These are phyloP conservation scores for Enteromius afrohamiltoni DNA, from an alignment of 2,797 vertebrate genomes.

Conservation along the genomic window DNA sequence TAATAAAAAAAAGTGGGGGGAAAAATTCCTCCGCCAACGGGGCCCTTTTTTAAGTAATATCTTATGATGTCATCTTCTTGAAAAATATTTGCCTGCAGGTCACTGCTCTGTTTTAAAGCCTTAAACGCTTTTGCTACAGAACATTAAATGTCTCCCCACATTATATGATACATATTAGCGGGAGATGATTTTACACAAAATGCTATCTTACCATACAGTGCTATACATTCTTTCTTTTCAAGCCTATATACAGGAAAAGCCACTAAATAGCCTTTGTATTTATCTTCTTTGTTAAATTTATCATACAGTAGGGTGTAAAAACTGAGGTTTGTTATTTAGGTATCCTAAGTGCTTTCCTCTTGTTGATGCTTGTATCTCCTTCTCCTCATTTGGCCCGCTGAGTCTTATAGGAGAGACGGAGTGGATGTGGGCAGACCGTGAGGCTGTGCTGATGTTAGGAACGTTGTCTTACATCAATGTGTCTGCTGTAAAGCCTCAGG, in stretches of 20 bases:
- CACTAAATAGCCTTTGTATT: slow-evolving; percentile 18
- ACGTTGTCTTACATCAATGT: slow-evolving; percentile 65
- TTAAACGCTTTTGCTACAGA: slow-evolving; percentile 78
- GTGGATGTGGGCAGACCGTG: slow-evolving; percentile 36
- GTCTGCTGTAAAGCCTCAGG: slow-evolving; percentile 61
- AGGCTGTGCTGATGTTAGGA: slow-evolving; percentile 47
- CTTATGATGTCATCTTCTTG: slow-evolving; percentile 80
- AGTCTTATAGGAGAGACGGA: slow-evolving; percentile 44
- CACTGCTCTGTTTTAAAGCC: slow-evolving; percentile 76
- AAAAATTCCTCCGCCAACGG: slow-evolving; percentile 58
- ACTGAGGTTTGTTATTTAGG: slow-evolving; percentile 35
- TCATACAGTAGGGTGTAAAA: neutral
- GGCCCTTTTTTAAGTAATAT: slow-evolving; percentile 71
- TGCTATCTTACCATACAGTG: slow-evolving; percentile 18
- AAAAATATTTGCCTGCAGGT: slow-evolving; percentile 84
- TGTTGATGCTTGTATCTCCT: slow-evolving; percentile 23
- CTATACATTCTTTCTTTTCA: neutral
- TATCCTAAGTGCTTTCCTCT: slow-evolving; percentile 36
- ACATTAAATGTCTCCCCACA: slow-evolving; percentile 82
- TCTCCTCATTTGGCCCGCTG: slow-evolving; percentile 5
- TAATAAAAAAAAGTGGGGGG: slow-evolving; percentile 58
- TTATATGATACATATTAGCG: slow-evolving; percentile 73
- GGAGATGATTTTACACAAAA: slow-evolving; percentile 55
- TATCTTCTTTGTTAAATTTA: slow-evolving; percentile 32
- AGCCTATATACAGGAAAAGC: neutral